Evolutionary conservation across 2,888 invertebrate species (phyloP).

Genomic region (Chymomyza procnemis): DNA sequence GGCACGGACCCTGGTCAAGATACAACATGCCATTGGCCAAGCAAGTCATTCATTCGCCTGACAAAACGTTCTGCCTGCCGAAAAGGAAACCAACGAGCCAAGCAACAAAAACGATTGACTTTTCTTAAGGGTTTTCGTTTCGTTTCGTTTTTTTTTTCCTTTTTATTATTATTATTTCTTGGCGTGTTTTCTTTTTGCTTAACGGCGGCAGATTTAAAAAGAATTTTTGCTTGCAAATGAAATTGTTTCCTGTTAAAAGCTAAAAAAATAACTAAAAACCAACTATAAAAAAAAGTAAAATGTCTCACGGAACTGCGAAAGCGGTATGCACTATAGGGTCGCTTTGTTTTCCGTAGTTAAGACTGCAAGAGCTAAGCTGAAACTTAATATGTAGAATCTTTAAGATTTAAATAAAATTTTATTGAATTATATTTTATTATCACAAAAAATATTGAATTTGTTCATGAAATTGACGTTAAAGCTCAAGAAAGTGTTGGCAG

Average conservation of each 20-base stretch:
- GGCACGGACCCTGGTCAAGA: not conserved
- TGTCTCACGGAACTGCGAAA: not conserved
- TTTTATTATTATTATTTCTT: slow-evolving; percentile 67
- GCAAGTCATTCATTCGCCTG: slow-evolving; percentile 20
- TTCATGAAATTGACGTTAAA: too few species aligned
- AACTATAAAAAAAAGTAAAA: not conserved
- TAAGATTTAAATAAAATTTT: too few species aligned
- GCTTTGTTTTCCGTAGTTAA: too few species aligned
- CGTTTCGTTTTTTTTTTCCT: slow-evolving; percentile 22
- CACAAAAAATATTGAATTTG: too few species aligned
- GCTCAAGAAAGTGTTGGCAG: too few species aligned
- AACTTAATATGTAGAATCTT: too few species aligned
- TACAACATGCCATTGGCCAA: not conserved
- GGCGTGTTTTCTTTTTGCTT: slow-evolving; percentile 67
- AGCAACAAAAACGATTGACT: slow-evolving; percentile 43
- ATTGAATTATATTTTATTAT: too few species aligned
- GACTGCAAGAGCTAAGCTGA: too few species aligned
- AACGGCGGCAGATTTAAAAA: slow-evolving; percentile 70
- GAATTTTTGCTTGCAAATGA: slow-evolving; percentile 71
- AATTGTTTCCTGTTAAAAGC: slow-evolving; percentile 75
- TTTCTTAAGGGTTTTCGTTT: slow-evolving; percentile 52
- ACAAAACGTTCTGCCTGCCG: slow-evolving; percentile 57
- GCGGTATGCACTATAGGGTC: not conserved
- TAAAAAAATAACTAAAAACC: slow-evolving; percentile 40
- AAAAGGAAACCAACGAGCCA: slow-evolving; percentile 46